Evolutionary conservation across 1,140 invertebrate genomes (phyloP).

Genomic region (Samia ricini): DNA sequence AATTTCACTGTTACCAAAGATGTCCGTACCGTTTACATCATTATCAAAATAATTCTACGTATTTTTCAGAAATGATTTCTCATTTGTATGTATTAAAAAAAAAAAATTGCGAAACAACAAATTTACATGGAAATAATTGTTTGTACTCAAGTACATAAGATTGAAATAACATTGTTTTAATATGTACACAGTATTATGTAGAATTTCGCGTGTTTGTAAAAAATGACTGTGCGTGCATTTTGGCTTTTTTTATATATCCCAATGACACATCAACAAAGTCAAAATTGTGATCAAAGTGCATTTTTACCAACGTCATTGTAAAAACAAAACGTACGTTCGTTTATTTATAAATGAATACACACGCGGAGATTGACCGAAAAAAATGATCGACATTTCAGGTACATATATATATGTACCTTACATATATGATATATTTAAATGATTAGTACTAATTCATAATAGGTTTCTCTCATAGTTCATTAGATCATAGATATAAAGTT

Average conservation of each 20-base stretch:
- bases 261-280: slow-evolving; percentile 14
- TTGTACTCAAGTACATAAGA: too few species aligned
- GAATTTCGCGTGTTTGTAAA: not conserved
- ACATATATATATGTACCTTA: too few species aligned
- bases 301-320: not conserved
- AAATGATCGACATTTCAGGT: not conserved
- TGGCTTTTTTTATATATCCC: not conserved
- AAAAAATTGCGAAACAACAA: too few species aligned
- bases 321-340: not conserved
- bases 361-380: not conserved
- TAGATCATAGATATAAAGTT: slow-evolving; percentile 40
- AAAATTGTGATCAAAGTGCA: slow-evolving; percentile 37
- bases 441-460: slow-evolving; percentile 23
- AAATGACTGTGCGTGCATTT: not conserved
- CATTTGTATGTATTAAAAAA: too few species aligned
- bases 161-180: too few species aligned
- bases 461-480: slow-evolving; percentile 27
- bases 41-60: too few species aligned
- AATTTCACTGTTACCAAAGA: too few species aligned
- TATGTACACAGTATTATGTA: too few species aligned
- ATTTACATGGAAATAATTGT: too few species aligned
- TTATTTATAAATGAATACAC: not conserved
- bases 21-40: too few species aligned
- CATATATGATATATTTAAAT: too few species aligned
- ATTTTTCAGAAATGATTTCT: too few species aligned